Conservation (phyloP, 2,888 invertebrate genomes). For the Elmis aenea region DNA sequence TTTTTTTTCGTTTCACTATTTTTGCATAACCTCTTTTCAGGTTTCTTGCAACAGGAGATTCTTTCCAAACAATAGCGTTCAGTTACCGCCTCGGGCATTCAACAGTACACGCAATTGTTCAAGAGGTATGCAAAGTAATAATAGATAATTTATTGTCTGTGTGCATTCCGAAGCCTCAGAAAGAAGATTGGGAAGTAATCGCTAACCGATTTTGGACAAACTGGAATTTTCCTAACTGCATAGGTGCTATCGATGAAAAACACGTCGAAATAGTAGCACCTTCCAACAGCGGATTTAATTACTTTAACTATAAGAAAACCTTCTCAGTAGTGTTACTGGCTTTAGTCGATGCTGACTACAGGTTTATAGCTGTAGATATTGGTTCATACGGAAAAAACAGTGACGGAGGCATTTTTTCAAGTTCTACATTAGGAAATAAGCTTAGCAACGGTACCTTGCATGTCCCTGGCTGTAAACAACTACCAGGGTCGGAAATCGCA, state of each 20-base stretch:
- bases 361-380: constrained; percentile 30
- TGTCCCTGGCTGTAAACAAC: not conserved
- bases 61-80: constrained; percentile 17
- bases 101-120: constrained; percentile 18
- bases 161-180: constrained; percentile 22
- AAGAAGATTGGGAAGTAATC: constrained; percentile 21
- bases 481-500: constrained; percentile 1
- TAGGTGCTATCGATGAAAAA: constrained; percentile 25
- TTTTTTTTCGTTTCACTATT: too few species aligned
- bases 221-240: constrained; percentile 24
- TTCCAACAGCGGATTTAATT: constrained; percentile 22
- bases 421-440: constrained; percentile 2
- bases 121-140: constrained; percentile 17
- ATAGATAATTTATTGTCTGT: constrained; percentile 9
- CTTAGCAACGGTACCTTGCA: constrained; percentile 1
- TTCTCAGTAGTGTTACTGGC: constrained; percentile 28
- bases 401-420: constrained; percentile 29
- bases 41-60: constrained; percentile 22
- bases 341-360: constrained; percentile 29
- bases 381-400: constrained; percentile 30
- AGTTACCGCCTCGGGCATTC: constrained; percentile 18
- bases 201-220: constrained; percentile 13
- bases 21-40: constrained; percentile 11
- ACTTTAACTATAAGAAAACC: constrained; percentile 24
- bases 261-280: constrained; percentile 26